phyloP scores from a whole-genome alignment of 2,113 vertebrate genomes.

The Syngnathus typhle region DNA sequence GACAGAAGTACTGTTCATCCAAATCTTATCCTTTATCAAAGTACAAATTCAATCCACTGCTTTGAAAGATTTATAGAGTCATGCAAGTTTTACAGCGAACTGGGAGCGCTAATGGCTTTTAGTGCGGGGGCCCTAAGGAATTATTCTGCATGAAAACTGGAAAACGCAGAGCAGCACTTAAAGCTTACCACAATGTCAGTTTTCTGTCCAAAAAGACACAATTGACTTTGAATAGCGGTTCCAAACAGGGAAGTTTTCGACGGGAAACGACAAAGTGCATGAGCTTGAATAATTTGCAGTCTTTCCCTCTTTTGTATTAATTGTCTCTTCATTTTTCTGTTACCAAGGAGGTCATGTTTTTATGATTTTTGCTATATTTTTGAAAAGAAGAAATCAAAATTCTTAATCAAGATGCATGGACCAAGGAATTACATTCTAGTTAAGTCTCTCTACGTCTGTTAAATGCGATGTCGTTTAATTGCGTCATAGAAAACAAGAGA shows the following conservation, averaged over 20 bases:
- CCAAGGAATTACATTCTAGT: background rate
- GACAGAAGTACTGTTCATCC: slow-evolving; percentile 62
- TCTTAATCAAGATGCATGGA: background rate
- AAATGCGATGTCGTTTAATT: background rate
- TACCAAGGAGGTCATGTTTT: background rate
- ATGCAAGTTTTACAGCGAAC: slow-evolving; percentile 83
- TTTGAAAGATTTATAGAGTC: slow-evolving; percentile 87
- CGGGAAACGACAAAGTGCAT: slow-evolving; percentile 31
- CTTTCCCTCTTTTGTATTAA: slow-evolving; percentile 16
- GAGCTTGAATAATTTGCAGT: slow-evolving; percentile 19
- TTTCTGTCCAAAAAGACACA: slow-evolving; percentile 60
- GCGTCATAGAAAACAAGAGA: slow-evolving; percentile 9
- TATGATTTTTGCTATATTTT: slow-evolving; percentile 1
- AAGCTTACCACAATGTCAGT: slow-evolving; percentile 62
- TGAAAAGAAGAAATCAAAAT: background rate
- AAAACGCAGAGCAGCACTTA: slow-evolving; percentile 68
- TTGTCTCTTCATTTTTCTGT: background rate
- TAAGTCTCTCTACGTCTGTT: background rate
- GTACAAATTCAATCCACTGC: slow-evolving; percentile 72
- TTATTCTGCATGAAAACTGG: slow-evolving; percentile 74
- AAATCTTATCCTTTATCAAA: slow-evolving; percentile 72
- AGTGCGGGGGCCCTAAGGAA: slow-evolving; percentile 73
- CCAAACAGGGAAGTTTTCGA: slow-evolving; percentile 33
- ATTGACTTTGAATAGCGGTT: slow-evolving; percentile 40
- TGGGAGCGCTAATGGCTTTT: slow-evolving; percentile 85